A percentile compares a stretch with the other conserved stretches of the same genome.
Conservation (phyloP, 2,888 invertebrate genomes). For the Darwinula stevensoni region DNA sequence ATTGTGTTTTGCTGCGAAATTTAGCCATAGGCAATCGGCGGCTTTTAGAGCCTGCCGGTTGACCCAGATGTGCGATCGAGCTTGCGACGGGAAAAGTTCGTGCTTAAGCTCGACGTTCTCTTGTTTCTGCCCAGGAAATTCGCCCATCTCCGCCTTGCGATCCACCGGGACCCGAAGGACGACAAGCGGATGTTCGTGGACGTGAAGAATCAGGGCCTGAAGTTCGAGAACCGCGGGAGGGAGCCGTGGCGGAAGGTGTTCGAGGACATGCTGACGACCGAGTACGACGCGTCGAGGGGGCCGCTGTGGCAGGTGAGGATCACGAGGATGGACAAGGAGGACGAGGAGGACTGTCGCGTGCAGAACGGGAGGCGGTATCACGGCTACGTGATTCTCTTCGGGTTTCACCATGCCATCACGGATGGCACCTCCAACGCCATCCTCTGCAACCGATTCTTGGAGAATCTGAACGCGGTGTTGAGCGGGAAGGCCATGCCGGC, state of each 20-base stretch:
- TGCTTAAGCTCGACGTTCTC: not conserved
- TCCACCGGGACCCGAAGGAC: not conserved
- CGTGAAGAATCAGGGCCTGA: not conserved
- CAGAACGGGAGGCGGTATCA: not conserved
- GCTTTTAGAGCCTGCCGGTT: too few species aligned
- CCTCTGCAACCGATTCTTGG: conserved; percentile 9
- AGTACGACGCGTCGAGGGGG: conserved; percentile 5
- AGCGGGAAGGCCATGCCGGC: conserved; percentile 7
- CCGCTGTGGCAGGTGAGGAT: conserved; percentile 5
- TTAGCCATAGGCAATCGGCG: too few species aligned
- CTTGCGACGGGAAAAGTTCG: too few species aligned
- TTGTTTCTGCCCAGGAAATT: not conserved
- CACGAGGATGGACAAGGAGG: not conserved
- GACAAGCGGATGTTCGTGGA: not conserved
- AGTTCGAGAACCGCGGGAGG: not conserved
- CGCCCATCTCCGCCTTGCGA: not conserved
- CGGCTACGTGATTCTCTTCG: conserved; percentile 1
- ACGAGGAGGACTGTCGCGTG: not conserved
- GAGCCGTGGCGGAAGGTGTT: not conserved
- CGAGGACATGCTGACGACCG: conserved; percentile 4
- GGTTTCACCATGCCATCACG: conserved; percentile 10
- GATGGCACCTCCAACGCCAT: conserved; percentile 10
- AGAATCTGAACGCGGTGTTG: conserved; percentile 9
- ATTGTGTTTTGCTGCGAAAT: too few species aligned
- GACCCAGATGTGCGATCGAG: too few species aligned